These are phyloP conservation scores for Salvator merianae DNA, from an alignment of 2,113 vertebrate genomes.

Conservation along the genomic window DNA sequence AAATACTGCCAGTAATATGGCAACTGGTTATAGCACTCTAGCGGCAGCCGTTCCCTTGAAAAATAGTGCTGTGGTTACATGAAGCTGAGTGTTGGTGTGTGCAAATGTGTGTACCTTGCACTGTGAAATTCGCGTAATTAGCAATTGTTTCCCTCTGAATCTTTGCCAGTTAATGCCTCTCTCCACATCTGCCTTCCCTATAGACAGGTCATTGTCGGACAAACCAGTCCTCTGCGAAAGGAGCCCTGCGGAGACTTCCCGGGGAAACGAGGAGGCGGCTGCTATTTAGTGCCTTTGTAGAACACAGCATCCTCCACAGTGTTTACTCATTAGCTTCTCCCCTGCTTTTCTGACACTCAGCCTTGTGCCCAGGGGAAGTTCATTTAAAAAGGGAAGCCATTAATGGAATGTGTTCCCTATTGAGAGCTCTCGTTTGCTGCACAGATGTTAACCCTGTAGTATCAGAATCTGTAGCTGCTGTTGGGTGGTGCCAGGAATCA, in stretches of 20 bases:
- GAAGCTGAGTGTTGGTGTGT: neutral
- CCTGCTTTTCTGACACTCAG: neutral
- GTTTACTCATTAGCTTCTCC: conserved; percentile 18
- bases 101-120: no score
- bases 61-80: neutral
- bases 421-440: neutral
- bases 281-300: neutral
- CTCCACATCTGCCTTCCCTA: neutral
- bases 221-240: conserved; percentile 10
- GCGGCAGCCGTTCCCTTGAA: neutral
- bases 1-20: neutral
- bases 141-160: neutral
- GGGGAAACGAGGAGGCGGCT: neutral
- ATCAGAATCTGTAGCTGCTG: neutral
- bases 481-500: neutral
- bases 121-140: neutral
- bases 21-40: neutral
- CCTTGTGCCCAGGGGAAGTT: conserved; percentile 17
- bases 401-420: conserved; percentile 23
- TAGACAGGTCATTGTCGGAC: neutral
- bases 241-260: neutral
- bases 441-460: neutral
- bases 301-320: conserved; percentile 18
- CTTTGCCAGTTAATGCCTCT: neutral
- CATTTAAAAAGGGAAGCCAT: conserved; percentile 29